Evolutionary conservation across 2,888 invertebrate genomes (phyloP).

Genomic region (Meta bourneti): DNA sequence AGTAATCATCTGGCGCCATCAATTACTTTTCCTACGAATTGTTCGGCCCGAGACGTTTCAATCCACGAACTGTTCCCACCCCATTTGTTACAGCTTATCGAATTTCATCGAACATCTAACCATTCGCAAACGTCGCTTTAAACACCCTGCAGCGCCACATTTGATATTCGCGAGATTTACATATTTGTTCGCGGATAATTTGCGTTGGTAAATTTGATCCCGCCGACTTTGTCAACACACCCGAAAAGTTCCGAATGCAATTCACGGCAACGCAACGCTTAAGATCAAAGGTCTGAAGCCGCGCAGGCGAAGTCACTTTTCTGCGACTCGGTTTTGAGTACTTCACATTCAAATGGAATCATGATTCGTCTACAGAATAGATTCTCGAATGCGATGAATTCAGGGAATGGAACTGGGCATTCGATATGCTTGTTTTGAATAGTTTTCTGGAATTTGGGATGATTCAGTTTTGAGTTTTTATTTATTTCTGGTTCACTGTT

Average conservation of each 20-base stretch:
- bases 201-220: constrained; percentile 75
- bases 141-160: constrained; percentile 67
- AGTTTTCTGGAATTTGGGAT: neutral
- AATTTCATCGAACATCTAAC: constrained; percentile 59
- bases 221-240: constrained; percentile 70
- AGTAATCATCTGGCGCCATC: too few relatives aligned
- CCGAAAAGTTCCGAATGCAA: constrained; percentile 55
- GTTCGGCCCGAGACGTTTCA: neutral
- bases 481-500: neutral
- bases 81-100: constrained; percentile 64
- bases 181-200: constrained; percentile 76
- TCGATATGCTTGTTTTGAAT: neutral
- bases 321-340: neutral
- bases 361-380: neutral
- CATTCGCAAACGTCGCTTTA: constrained; percentile 65
- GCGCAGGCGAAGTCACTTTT: constrained; percentile 43
- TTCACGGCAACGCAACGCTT: neutral
- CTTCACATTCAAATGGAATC: neutral
- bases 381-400: neutral
- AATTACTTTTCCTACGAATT: neutral
- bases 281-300: constrained; percentile 66
- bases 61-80: constrained; percentile 26
- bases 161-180: constrained; percentile 73
- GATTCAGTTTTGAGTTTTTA: neutral
- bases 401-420: neutral